These are phyloP conservation scores for Aspidoscelis tigris DNA, from an alignment of 2,113 vertebrate species.

Conservation along the genomic window DNA sequence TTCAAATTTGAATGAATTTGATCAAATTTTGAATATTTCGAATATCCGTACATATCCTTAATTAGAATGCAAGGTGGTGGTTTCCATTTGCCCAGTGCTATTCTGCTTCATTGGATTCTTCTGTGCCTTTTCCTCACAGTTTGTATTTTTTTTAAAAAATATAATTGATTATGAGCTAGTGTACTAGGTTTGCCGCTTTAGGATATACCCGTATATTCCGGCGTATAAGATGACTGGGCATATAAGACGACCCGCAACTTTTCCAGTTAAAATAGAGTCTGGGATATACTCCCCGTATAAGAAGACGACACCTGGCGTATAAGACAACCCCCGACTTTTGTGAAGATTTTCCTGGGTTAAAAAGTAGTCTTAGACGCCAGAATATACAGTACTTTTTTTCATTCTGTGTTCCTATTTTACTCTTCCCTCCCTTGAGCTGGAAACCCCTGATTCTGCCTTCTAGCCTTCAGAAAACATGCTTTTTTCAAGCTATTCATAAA, in stretches of 20 bases:
- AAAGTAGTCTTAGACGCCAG: too few relatives aligned
- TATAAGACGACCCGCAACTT: too few relatives aligned
- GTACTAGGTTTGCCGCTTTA: neutral
- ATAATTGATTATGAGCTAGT: neutral
- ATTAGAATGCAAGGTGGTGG: neutral
- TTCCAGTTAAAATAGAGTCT: too few relatives aligned
- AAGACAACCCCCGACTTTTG: too few relatives aligned
- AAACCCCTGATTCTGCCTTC: neutral
- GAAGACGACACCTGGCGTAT: too few relatives aligned
- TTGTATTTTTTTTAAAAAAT: neutral
- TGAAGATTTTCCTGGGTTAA: too few relatives aligned
- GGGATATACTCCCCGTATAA: too few relatives aligned
- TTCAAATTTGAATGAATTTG: too few relatives aligned
- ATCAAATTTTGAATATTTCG: too few relatives aligned
- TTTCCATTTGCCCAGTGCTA: neutral
- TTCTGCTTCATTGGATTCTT: constrained; percentile 18
- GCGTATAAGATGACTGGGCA: too few relatives aligned
- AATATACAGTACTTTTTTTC: neutral
- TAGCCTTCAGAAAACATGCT: neutral
- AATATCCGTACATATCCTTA: neutral
- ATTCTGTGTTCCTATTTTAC: neutral
- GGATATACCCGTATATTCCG: neutral
- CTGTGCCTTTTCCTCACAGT: neutral
- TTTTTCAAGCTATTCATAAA: constrained; percentile 18
- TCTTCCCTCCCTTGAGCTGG: neutral